A percentile compares a stretch with the other conserved stretches of the same genome.
Evolutionary conservation across 2,113 vertebrate species (phyloP).

Genomic region (Sterrhoptilus dennistouni): DNA sequence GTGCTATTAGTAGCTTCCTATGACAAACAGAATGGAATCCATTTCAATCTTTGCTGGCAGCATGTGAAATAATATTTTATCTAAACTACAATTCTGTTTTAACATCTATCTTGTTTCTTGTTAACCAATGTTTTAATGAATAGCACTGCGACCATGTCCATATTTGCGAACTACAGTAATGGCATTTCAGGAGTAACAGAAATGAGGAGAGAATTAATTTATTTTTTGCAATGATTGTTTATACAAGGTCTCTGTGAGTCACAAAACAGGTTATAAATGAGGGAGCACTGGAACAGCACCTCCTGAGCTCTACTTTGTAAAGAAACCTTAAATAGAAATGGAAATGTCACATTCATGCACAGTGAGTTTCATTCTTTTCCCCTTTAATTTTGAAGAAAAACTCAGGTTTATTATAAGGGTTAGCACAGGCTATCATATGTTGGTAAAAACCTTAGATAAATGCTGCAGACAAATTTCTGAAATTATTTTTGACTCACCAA

Average conservation of each 20-base stretch:
- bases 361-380: not conserved
- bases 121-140: not conserved
- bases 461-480: not conserved
- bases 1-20: not conserved
- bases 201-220: not conserved
- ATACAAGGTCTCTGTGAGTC: not conserved
- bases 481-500: not conserved
- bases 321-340: constrained; percentile 41
- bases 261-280: constrained; percentile 33
- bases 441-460: constrained; percentile 15
- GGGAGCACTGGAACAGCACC: not conserved
- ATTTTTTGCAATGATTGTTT: constrained; percentile 16
- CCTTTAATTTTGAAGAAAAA: constrained; percentile 16
- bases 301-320: not conserved
- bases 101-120: not conserved
- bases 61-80: not conserved
- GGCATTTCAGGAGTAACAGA: constrained; percentile 21
- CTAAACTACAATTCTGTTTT: not conserved
- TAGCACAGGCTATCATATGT: not conserved
- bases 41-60: not conserved
- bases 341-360: constrained; percentile 37
- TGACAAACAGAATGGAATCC: not conserved
- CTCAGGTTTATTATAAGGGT: not conserved
- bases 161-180: not conserved
- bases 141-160: not conserved